phyloP scores from a whole-genome alignment of 1,140 invertebrate species.

The Drosophila prosaltans region DNA sequence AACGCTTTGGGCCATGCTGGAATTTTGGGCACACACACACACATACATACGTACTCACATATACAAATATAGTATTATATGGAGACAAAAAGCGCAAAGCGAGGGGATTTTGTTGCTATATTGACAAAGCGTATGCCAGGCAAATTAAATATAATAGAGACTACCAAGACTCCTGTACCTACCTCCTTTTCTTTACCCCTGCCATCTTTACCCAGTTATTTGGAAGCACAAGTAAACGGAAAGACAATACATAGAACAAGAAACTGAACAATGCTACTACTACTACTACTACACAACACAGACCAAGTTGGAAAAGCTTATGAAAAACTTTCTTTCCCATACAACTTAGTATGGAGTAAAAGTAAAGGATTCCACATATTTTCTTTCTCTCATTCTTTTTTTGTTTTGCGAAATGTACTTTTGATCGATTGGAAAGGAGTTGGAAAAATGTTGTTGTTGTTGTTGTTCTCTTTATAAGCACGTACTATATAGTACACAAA shows the following conservation, averaged over 20 bases:
- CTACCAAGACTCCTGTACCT: conserved; percentile 25
- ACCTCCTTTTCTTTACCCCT: background rate
- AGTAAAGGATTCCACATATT: background rate
- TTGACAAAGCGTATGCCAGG: conserved; percentile 76
- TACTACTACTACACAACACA: background rate
- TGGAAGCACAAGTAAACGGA: conserved; percentile 38
- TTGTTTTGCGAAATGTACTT: conserved; percentile 41
- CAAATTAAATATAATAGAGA: conserved; percentile 76
- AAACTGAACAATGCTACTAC: conserved; percentile 12
- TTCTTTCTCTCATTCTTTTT: background rate
- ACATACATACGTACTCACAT: background rate
- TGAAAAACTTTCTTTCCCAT: conserved; percentile 49
- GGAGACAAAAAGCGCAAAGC: conserved; percentile 11
- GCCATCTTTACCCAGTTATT: conserved; percentile 23
- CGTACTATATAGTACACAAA: conserved; percentile 30
- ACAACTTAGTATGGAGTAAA: conserved; percentile 7
- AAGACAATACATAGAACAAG: conserved; percentile 47
- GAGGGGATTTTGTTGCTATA: conserved; percentile 45
- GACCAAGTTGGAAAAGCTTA: conserved; percentile 60
- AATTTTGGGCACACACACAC: conserved; percentile 53
- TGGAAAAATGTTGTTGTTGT: background rate
- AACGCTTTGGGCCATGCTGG: conserved; percentile 64
- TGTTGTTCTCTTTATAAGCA: conserved; percentile 54
- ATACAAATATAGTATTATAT: background rate
- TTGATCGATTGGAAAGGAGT: conserved; percentile 62